These are phyloP conservation scores for Stomatorhinus ivindoensis DNA, from an alignment of 2,113 vertebrate species.

Conservation along the genomic window DNA sequence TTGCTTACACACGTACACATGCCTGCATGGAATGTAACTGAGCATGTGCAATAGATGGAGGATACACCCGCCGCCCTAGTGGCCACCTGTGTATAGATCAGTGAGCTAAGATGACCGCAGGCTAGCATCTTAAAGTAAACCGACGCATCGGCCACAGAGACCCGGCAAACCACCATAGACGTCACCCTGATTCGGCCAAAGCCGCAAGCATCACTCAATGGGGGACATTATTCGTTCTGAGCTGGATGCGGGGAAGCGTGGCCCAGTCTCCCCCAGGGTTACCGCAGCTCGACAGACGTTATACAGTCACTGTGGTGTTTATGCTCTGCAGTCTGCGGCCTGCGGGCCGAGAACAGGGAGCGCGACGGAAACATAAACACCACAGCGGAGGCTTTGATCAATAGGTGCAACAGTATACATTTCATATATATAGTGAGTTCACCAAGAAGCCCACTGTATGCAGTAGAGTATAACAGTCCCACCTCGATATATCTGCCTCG, in stretches of 20 bases:
- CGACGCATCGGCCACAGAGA: not conserved
- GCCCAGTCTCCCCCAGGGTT: not conserved
- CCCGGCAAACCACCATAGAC: not conserved
- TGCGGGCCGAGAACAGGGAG: not conserved
- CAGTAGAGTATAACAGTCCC: conserved; percentile 1
- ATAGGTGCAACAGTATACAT: not conserved
- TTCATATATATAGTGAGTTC: not conserved
- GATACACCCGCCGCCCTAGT: not conserved
- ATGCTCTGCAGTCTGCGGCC: not conserved
- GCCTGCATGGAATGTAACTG: not conserved
- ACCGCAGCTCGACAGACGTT: not conserved
- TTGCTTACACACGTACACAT: not conserved
- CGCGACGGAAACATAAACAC: conserved; percentile 5
- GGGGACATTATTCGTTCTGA: not conserved
- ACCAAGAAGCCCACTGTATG: not conserved
- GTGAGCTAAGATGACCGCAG: not conserved
- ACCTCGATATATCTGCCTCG: not conserved
- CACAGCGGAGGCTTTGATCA: not conserved
- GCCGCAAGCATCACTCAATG: not conserved
- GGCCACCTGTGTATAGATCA: not conserved
- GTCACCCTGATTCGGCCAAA: not conserved
- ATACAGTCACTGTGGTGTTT: not conserved
- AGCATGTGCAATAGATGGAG: not conserved
- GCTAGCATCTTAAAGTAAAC: not conserved
- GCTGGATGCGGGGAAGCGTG: not conserved